A percentile compares a stretch with the other conserved stretches of the same genome.
These are phyloP conservation scores for Petrolisthes manimaculis DNA, from an alignment of 2,888 invertebrate species.

Conservation along the genomic window DNA sequence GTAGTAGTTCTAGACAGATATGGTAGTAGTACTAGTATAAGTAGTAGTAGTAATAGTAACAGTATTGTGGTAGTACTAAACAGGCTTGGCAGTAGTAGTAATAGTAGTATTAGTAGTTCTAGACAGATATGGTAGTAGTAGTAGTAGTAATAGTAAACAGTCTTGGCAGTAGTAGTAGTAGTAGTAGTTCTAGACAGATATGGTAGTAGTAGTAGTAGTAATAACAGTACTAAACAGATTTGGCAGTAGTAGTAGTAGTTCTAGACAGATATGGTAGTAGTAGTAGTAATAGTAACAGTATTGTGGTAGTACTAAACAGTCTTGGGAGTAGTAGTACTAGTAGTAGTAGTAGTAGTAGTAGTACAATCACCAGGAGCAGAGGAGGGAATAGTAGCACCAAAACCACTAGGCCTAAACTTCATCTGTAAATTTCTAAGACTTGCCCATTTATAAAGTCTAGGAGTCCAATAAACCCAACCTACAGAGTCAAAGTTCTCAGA, in stretches of 20 bases:
- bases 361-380: constrained; percentile 32
- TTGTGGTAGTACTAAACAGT: not conserved
- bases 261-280: not conserved
- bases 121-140: not conserved
- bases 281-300: not conserved
- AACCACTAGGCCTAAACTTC: constrained; percentile 38
- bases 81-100: too few species aligned
- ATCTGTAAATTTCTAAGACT: constrained; percentile 28
- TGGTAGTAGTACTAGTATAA: too few species aligned
- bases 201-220: not conserved
- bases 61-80: too few species aligned
- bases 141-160: not conserved
- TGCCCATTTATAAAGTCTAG: constrained; percentile 46
- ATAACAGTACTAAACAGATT: not conserved
- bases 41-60: too few species aligned
- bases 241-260: constrained; percentile 20
- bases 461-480: constrained; percentile 55
- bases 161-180: not conserved
- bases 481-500: constrained; percentile 50
- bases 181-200: not conserved
- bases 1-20: not conserved
- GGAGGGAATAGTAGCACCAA: constrained; percentile 24
- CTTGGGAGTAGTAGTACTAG: not conserved
- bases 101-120: too few species aligned
- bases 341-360: not conserved